Evolutionary conservation across 2,888 invertebrate species (phyloP), one percentile per base, ranked within the genome.

Genomic region (Ecliptopera silaceata): DNA sequence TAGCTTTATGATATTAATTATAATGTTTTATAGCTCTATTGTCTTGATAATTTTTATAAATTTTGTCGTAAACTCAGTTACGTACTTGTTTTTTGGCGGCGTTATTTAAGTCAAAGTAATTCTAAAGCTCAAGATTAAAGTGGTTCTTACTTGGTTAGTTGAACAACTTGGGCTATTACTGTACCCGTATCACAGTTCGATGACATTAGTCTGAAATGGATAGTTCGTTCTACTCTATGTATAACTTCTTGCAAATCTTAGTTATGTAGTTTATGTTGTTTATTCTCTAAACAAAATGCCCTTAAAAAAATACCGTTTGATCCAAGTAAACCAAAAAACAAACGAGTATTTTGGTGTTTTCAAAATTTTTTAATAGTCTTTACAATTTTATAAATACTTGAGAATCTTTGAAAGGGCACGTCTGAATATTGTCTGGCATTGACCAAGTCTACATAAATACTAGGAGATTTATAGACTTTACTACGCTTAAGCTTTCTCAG

Each of bases 121-220:
- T 46, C 15, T 42, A 41, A 26, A 56, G 12, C 29, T n/a, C 22
- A 10, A 41, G 50, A 50, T 50, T 50, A 50, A 18, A 46, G 41
- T 29, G 42, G 45, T 39, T 26, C 15, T 31, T 41, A 31, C 45
- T n/a, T n/a, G 41, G 20, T 42, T 46, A 46, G 54, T 47, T 42
- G 38, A 29, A 47, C 36, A 42, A 53, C 41, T 32, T 45, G 12
- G 18, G 12, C 38, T 46, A 53, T 39, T 46, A 45, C 22, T 15
- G 13, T 45, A 46, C 56, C 36, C 63, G 57, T 20, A 36, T 50
- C 56, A 46, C 47, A 63, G 72, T 64, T 65, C 70, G 57, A 56
- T 48, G 73, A 72, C 68, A 66, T 58, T 45, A 34, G 46, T 62
- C 63, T 71, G 63, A 65, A 63, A 65, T 66, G 47, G 44, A 42